Base-by-base conservation (phyloP, 2,797 vertebrate species). In the Hephaestus fuliginosus region DNA sequence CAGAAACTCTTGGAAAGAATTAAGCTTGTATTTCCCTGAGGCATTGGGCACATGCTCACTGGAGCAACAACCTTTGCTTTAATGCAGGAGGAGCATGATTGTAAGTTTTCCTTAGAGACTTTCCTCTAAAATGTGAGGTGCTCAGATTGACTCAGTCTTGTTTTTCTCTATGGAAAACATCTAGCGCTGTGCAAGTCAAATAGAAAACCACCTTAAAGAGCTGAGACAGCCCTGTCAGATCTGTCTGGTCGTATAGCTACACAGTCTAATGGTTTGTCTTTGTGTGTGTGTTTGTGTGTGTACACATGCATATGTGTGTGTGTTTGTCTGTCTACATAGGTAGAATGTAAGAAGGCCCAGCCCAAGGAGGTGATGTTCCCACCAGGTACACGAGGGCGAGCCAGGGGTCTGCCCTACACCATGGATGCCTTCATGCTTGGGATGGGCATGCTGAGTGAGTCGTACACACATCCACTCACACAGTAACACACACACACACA, bases 321-420 rank as follows among this genome's bases (percentile, higher is more conserved):
- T 82, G 84, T 83, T 82, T 86, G 72, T 93, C 84, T 89, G 89
- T 92, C 80, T 91, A 80, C 90, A 96, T 97, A 98, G 97, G 97
- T 98, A 97, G 97, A 98, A 97, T 98, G 97, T 97, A 98, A 98
- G 97, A 98, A 98, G 96, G 97, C 97, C 94, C 97, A 98, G 94
- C 97, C 97, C 93, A 98, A 98, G 94, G 97, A 98, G 96, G 97
- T 98, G 95, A 98, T 98, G 97, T 98, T 98, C 95, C 97, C 97
- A 79, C 97, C 97, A 82, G 97, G 97, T 92, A 98, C 97, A 64
- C 96, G 97, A 93, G 97, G 97, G 88, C 95, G 97, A 95, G 97
- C 97, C 85, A 96, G 97, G 88, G 97, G 97, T 73, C 95, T 98
- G 83, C 97, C 97, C 82, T 98, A 98, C 86, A 98, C 97, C 95